Conservation (phyloP, 2,113 vertebrate genomes). For the Cyphomyrus discorhynchus region DNA sequence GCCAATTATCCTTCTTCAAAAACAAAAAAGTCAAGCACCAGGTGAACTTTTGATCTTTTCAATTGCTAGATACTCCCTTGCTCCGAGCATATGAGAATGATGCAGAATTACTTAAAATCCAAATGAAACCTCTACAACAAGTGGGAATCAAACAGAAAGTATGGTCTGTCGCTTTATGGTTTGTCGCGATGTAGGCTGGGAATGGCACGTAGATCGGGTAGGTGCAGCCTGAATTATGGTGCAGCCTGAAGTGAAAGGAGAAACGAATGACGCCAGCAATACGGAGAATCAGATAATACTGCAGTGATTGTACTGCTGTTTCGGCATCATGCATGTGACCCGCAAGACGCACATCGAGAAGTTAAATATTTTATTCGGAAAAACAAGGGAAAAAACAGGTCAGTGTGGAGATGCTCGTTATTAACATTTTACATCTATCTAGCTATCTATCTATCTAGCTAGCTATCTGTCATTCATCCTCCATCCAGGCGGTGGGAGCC, state of each 20-base stretch:
- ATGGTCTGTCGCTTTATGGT: too few relatives aligned
- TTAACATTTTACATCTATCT: background rate
- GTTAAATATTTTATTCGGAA: background rate
- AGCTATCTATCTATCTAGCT: background rate
- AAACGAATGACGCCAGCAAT: background rate
- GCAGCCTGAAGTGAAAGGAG: background rate
- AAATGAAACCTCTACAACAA: too few relatives aligned
- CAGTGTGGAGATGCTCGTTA: background rate
- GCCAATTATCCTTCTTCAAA: too few relatives aligned
- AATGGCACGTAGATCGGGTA: background rate
- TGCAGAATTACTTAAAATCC: too few relatives aligned
- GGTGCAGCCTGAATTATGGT: background rate
- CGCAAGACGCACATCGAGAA: background rate
- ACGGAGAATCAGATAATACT: background rate
- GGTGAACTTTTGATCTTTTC: too few relatives aligned
- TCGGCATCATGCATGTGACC: background rate
- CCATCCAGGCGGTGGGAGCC: too few relatives aligned
- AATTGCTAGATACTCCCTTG: too few relatives aligned
- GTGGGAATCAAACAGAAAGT: too few relatives aligned
- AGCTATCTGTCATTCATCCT: too few relatives aligned
- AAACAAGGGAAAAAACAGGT: background rate
- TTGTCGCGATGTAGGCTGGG: background rate
- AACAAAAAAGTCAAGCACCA: too few relatives aligned
- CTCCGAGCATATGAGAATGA: too few relatives aligned
- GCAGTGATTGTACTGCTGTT: background rate